phyloP scores from a whole-genome alignment of 2,888 invertebrate genomes.

The Diadromus collaris region DNA sequence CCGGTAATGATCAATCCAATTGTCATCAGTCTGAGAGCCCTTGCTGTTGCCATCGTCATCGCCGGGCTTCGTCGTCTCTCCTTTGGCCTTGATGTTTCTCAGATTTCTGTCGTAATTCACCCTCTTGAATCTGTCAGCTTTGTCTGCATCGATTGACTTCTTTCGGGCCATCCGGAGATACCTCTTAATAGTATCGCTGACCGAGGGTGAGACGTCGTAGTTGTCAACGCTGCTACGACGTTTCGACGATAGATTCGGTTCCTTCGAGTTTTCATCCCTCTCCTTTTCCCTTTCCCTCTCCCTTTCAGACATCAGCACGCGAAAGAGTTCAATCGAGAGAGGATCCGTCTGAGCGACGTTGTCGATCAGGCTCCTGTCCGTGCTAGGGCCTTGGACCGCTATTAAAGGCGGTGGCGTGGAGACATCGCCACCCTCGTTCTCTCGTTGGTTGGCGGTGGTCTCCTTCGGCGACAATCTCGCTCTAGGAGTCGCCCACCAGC shows the following conservation, averaged over 20 bases:
- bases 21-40: slow-evolving; percentile 89
- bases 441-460: slow-evolving; percentile 58
- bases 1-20: slow-evolving; percentile 85
- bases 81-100: slow-evolving; percentile 90
- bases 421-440: slow-evolving; percentile 64
- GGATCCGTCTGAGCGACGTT: slow-evolving; percentile 84
- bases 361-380: slow-evolving; percentile 81
- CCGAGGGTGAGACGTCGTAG: slow-evolving; percentile 92
- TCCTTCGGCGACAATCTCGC: slow-evolving; percentile 64
- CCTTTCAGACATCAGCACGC: slow-evolving; percentile 80
- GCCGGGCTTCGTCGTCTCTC: slow-evolving; percentile 87
- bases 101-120: slow-evolving; percentile 94
- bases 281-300: slow-evolving; percentile 82
- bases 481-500: slow-evolving; percentile 71
- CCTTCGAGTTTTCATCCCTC: slow-evolving; percentile 79
- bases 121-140: slow-evolving; percentile 91
- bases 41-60: slow-evolving; percentile 90
- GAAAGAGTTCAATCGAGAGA: slow-evolving; percentile 82
- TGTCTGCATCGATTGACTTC: slow-evolving; percentile 91
- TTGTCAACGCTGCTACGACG: slow-evolving; percentile 91
- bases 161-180: slow-evolving; percentile 94
- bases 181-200: slow-evolving; percentile 92
- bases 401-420: slow-evolving; percentile 86
- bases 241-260: slow-evolving; percentile 78
- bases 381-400: slow-evolving; percentile 84